phyloP scores from a whole-genome alignment of 2,797 vertebrate genomes.

The Rhinatrema bivittatum region DNA sequence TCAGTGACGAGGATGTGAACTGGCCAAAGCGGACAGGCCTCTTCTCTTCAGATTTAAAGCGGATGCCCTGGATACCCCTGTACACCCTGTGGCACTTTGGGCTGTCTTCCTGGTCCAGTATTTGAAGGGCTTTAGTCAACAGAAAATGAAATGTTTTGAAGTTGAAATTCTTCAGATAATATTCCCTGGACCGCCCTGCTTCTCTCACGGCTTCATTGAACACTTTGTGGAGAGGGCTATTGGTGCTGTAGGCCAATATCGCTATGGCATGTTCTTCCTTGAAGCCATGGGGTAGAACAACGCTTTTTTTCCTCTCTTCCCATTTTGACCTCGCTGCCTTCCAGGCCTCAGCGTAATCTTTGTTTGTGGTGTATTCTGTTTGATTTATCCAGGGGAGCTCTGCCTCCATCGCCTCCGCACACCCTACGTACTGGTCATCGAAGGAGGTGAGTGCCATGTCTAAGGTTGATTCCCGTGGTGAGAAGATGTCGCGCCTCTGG shows the following conservation, averaged over 20 bases:
- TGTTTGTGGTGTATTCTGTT: conserved; percentile 32
- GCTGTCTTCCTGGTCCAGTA: background rate
- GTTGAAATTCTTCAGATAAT: conserved; percentile 37
- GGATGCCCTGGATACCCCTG: conserved; percentile 16
- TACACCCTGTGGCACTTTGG: conserved; percentile 31
- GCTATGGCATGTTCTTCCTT: conserved; percentile 27
- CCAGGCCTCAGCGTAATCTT: conserved; percentile 26
- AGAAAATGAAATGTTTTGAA: conserved; percentile 57
- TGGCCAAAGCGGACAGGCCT: conserved; percentile 27
- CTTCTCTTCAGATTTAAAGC: conserved; percentile 1
- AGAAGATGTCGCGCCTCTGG: conserved; percentile 25
- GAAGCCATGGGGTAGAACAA: background rate
- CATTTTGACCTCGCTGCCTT: conserved; percentile 11
- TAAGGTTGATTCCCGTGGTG: conserved; percentile 19
- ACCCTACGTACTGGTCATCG: conserved; percentile 49
- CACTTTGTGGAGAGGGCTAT: conserved; percentile 16
- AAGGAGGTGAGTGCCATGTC: conserved; percentile 44
- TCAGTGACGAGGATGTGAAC: conserved; percentile 32
- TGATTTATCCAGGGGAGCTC: conserved; percentile 32
- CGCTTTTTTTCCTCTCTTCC: background rate
- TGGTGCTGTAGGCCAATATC: conserved; percentile 40
- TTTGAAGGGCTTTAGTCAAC: conserved; percentile 37
- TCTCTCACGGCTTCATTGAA: conserved; percentile 38
- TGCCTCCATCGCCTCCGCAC: conserved; percentile 24
- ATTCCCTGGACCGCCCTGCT: conserved; percentile 24